These are phyloP conservation scores for Cliona cf. orientalis DNA, from an alignment of 37 sponge, comb jelly and placozoan genomes.

Conservation along the genomic window DNA sequence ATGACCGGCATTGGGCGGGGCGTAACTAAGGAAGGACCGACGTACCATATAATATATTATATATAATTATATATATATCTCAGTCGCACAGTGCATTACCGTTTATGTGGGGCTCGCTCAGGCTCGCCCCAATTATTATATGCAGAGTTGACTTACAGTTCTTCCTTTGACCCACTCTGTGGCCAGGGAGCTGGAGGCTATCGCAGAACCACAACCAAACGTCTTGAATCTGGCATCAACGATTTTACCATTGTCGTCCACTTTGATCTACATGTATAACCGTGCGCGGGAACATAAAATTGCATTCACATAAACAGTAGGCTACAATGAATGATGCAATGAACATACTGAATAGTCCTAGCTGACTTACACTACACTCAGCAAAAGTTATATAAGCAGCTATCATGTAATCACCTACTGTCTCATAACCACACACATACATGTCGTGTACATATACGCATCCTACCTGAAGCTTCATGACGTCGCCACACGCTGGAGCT, in stretches of 20 bases:
- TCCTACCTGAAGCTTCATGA: slow-evolving; percentile 94
- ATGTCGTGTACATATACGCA: neutral
- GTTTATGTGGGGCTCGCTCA: too few relatives aligned
- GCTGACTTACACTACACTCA: neutral
- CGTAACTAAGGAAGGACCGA: too few relatives aligned
- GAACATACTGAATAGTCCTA: neutral
- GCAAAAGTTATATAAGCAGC: neutral
- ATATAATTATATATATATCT: too few relatives aligned
- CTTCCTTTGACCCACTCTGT: slow-evolving; percentile 99
- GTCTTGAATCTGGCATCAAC: slow-evolving; percentile 99
- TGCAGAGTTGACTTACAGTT: slow-evolving; percentile 75
- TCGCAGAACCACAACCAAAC: slow-evolving; percentile 99
- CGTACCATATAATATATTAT: too few relatives aligned
- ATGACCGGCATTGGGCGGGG: too few relatives aligned
- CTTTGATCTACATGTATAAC: slow-evolving; percentile 95
- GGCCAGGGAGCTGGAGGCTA: slow-evolving; percentile 97
- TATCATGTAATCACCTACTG: neutral
- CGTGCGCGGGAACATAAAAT: neutral
- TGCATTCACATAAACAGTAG: neutral
- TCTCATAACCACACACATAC: neutral
- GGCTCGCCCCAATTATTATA: too few relatives aligned
- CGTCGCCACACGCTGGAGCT: slow-evolving; percentile 98
- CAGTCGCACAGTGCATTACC: too few relatives aligned
- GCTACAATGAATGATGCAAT: neutral
- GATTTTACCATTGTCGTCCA: slow-evolving; percentile 93